A percentile compares a stretch with the other conserved stretches of the same genome.
Conservation (phyloP, 37 sponge, comb jelly and placozoan genomes). For the Haliclona indistincta region DNA sequence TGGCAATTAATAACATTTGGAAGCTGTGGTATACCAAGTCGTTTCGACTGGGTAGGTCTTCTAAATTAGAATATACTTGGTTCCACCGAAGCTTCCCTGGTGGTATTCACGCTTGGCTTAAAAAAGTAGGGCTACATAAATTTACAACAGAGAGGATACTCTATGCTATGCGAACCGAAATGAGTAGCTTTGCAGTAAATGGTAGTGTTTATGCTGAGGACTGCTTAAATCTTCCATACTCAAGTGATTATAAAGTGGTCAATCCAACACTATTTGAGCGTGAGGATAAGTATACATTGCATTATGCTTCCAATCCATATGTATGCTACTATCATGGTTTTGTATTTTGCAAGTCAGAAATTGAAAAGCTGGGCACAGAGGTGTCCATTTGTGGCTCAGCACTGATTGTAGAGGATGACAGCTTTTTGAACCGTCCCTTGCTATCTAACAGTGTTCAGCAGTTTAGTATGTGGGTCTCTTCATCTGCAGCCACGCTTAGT, state of each 20-base stretch:
- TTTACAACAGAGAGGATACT: not conserved
- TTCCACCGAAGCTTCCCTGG: not conserved
- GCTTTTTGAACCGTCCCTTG: conserved; percentile 21
- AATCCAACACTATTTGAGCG: conserved; percentile 40
- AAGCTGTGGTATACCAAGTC: conserved; percentile 24
- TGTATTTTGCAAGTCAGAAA: not conserved
- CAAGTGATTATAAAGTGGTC: not conserved
- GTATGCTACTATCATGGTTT: conserved; percentile 13
- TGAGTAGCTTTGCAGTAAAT: not conserved
- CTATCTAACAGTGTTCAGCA: conserved; percentile 60
- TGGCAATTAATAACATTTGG: conserved; percentile 8
- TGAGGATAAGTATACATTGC: conserved; percentile 18
- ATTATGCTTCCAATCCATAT: conserved; percentile 8
- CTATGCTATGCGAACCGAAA: not conserved
- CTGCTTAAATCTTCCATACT: not conserved
- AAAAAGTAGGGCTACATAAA: not conserved
- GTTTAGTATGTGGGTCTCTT: conserved; percentile 38
- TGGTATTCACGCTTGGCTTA: not conserved
- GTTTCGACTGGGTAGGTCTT: not conserved
- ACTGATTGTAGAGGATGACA: conserved; percentile 5
- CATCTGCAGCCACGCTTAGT: not conserved
- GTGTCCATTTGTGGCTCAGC: too few relatives aligned
- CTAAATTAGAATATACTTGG: not conserved
- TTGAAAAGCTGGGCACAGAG: not conserved
- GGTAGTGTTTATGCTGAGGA: conserved; percentile 36